Percentiles rank a stretch among this genome's conserved stretches.
These are phyloP conservation scores for Neodiprion pinetum DNA, from an alignment of 1,140 invertebrate species.

Conservation along the genomic window DNA sequence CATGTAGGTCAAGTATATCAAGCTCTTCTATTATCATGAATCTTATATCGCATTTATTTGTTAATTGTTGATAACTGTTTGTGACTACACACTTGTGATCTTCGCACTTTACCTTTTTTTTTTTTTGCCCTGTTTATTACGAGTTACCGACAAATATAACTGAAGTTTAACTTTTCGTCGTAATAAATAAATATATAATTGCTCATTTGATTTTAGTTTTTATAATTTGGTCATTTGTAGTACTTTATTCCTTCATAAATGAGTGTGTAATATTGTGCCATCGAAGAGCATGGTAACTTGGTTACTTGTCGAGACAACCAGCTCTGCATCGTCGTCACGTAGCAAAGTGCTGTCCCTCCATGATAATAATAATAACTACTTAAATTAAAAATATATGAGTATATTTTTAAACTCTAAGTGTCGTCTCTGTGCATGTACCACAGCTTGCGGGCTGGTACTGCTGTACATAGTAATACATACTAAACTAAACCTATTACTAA, in stretches of 20 bases:
- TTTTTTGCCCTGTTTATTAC: background rate
- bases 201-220: background rate
- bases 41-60: background rate
- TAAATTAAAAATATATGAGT: conserved; percentile 58
- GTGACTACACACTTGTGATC: background rate
- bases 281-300: conserved; percentile 61
- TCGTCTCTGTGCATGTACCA: conserved; percentile 56
- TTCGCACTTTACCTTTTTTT: too few relatives aligned
- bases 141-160: background rate
- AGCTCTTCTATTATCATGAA: conserved; percentile 41
- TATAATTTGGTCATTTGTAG: background rate
- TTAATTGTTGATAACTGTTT: background rate
- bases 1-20: conserved; percentile 55
- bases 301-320: conserved; percentile 53
- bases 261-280: conserved; percentile 49
- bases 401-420: conserved; percentile 65
- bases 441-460: conserved; percentile 27
- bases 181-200: background rate
- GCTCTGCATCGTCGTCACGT: conserved; percentile 57
- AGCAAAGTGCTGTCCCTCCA: conserved; percentile 61
- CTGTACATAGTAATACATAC: conserved; percentile 52
- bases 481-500: conserved; percentile 47
- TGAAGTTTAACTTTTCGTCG: background rate
- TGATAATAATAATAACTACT: conserved; percentile 59
- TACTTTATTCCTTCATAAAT: background rate